A percentile compares a stretch with the other conserved stretches of the same genome.
Conservation (phyloP, 2,888 invertebrate genomes). For the Aspidapion aeneum region DNA sequence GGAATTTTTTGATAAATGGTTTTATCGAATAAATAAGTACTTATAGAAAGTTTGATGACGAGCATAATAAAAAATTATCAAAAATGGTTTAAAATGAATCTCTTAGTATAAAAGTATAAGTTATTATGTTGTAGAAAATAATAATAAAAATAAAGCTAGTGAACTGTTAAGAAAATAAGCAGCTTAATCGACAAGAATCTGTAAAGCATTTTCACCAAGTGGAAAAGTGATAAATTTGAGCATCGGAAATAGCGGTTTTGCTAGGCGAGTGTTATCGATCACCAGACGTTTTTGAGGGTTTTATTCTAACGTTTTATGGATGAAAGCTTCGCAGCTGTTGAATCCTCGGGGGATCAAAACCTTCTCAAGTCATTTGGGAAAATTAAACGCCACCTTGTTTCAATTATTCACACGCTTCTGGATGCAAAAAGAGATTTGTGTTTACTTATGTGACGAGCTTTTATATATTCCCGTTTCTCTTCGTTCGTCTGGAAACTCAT, state of each 20-base stretch:
- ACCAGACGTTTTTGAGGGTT: not conserved
- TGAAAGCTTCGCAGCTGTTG: constrained; percentile 15
- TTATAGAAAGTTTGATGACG: too few relatives aligned
- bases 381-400: constrained; percentile 16
- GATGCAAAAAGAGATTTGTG: constrained; percentile 8
- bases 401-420: constrained; percentile 12
- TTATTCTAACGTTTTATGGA: not conserved
- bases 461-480: not conserved
- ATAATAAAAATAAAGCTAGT: not conserved
- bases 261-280: not conserved
- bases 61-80: too few relatives aligned
- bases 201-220: not conserved
- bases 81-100: too few relatives aligned
- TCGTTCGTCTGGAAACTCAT: not conserved
- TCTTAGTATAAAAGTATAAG: too few relatives aligned
- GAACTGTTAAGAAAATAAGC: not conserved
- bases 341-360: constrained; percentile 14
- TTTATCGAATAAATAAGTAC: too few relatives aligned
- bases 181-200: not conserved
- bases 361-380: constrained; percentile 18
- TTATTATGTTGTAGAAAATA: not conserved
- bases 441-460: not conserved
- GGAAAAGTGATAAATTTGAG: constrained; percentile 1
- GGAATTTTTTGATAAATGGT: too few relatives aligned
- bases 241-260: constrained; percentile 1